A percentile compares a stretch with the other conserved stretches of the same genome.
These are phyloP conservation scores for Pandemis corylana DNA, from an alignment of 2,888 invertebrate genomes.

Conservation along the genomic window DNA sequence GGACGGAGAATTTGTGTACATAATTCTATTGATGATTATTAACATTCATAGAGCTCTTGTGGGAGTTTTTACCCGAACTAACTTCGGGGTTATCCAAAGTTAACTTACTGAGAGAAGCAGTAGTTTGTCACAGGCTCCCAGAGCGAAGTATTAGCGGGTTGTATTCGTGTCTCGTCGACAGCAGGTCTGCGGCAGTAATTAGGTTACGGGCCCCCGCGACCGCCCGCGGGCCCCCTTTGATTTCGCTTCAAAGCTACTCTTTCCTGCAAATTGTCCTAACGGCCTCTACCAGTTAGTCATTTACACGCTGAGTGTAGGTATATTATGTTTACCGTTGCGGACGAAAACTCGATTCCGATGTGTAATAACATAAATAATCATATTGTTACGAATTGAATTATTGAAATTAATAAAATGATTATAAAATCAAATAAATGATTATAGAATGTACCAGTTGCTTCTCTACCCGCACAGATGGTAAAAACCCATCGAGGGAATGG, in stretches of 20 bases:
- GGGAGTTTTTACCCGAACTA: no score
- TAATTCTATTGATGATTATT: no score
- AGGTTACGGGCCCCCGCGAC: slow-evolving; percentile 55
- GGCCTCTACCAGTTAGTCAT: slow-evolving; percentile 43
- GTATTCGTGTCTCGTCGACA: slow-evolving; percentile 46
- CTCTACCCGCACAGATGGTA: no score
- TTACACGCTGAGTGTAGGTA: slow-evolving; percentile 3
- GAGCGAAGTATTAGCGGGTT: neutral
- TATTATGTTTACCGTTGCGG: neutral
- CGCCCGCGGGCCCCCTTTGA: slow-evolving; percentile 63
- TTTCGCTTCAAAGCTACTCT: slow-evolving; percentile 54
- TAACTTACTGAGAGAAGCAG: neutral
- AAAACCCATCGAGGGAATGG: no score
- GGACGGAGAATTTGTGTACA: no score
- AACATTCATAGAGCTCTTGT: no score
- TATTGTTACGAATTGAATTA: no score
- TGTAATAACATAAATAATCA: no score
- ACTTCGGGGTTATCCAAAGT: no score
- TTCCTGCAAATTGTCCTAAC: slow-evolving; percentile 48
- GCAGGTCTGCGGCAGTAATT: slow-evolving; percentile 55
- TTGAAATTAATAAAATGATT: no score
- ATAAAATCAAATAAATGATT: no score
- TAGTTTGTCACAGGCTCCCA: slow-evolving; percentile 4
- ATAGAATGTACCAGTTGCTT: no score
- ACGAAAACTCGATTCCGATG: neutral